These are phyloP conservation scores for Octodonta nipae DNA, from an alignment of 2,888 invertebrate species.

Conservation along the genomic window DNA sequence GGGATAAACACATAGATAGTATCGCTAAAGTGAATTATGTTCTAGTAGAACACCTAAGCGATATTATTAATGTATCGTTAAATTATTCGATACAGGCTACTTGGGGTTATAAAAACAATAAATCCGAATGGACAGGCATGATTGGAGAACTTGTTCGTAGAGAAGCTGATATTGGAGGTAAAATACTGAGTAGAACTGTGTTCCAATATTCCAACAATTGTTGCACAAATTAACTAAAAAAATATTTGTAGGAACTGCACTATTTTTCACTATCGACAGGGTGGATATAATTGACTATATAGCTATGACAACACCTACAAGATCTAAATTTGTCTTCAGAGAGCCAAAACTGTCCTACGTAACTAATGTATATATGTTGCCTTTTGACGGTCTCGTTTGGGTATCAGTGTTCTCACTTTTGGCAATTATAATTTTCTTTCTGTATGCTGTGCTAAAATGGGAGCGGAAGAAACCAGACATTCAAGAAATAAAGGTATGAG, in stretches of 20 bases:
- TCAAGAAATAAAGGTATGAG: too few relatives aligned
- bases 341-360: constrained; percentile 58
- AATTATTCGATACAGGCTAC: constrained; percentile 41
- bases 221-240: too few relatives aligned
- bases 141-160: constrained; percentile 45
- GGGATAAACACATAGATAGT: constrained; percentile 42
- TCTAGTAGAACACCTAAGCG: constrained; percentile 43
- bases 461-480: constrained; percentile 29
- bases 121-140: constrained; percentile 50
- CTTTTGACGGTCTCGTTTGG: constrained; percentile 56
- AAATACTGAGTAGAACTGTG: neutral
- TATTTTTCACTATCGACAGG: constrained; percentile 50
- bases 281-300: constrained; percentile 51
- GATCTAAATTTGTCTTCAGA: constrained; percentile 57
- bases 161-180: constrained; percentile 50
- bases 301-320: constrained; percentile 51
- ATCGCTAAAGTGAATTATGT: constrained; percentile 52
- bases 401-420: constrained; percentile 40
- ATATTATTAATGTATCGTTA: constrained; percentile 45
- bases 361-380: constrained; percentile 55
- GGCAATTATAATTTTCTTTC: constrained; percentile 33
- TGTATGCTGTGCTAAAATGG: constrained; percentile 35
- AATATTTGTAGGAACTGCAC: constrained; percentile 42
- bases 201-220: too few relatives aligned
- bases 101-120: constrained; percentile 47